Conservation (phyloP, 2,113 vertebrate species). For the Pleuronectes platessa region DNA sequence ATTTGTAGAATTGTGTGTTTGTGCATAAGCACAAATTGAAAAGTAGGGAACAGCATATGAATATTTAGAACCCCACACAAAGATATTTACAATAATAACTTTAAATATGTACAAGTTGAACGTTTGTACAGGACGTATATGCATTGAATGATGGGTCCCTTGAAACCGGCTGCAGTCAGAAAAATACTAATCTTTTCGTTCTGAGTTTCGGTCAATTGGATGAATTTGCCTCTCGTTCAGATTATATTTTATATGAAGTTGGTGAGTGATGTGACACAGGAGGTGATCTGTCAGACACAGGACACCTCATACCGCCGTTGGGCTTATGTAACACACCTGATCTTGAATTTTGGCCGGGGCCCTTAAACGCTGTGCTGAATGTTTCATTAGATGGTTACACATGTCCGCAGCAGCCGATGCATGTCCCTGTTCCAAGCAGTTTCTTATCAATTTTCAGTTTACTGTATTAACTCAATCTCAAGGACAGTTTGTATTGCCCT, state of each 20-base stretch:
- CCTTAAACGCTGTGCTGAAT: conserved; percentile 53
- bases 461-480: background rate
- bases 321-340: conserved; percentile 60
- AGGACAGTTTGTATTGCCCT: too few species aligned
- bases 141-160: background rate
- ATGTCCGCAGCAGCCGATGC: conserved; percentile 16
- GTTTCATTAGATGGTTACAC: conserved; percentile 59
- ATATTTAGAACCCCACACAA: background rate
- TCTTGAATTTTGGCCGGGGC: conserved; percentile 62
- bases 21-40: too few species aligned
- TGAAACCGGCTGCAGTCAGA: too few species aligned
- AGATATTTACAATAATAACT: background rate
- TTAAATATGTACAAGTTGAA: too few species aligned
- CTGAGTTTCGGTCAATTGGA: background rate
- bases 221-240: background rate
- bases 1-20: too few species aligned
- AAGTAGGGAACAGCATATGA: too few species aligned
- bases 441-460: background rate
- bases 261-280: conserved; percentile 12
- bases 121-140: background rate
- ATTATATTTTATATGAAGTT: conserved; percentile 3
- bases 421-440: conserved; percentile 2
- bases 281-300: conserved; percentile 40
- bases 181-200: background rate
- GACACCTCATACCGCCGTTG: conserved; percentile 46